Percentiles rank a stretch among this genome's conserved stretches.
Conservation (phyloP, 1,140 invertebrate species). For the Melitaea cinxia region DNA sequence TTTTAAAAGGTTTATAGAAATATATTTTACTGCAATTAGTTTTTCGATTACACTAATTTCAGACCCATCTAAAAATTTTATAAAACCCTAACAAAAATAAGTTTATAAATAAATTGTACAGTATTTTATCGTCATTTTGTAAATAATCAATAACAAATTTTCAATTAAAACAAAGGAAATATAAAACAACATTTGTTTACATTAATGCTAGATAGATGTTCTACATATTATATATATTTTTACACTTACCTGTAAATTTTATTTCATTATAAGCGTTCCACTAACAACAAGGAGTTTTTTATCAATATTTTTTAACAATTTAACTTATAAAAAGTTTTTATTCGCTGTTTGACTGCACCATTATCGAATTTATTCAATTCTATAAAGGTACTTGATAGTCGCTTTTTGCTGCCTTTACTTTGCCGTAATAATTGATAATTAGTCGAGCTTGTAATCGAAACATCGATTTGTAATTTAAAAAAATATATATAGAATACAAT, state of each 20-base stretch:
- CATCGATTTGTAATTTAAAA: background rate
- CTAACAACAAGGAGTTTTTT: background rate
- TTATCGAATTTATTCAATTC: constrained; percentile 14
- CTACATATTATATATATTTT: constrained; percentile 11
- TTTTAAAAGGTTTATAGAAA: no score
- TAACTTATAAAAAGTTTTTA: background rate
- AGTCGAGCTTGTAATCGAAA: background rate
- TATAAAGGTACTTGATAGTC: constrained; percentile 12
- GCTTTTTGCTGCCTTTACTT: constrained; percentile 6
- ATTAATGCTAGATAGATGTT: constrained; percentile 10
- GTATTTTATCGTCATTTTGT: background rate
- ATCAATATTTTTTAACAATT: background rate
- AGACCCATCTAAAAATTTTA: background rate
- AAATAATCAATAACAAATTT: background rate
- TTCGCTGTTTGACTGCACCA: background rate
- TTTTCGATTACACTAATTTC: no score
- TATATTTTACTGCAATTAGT: no score
- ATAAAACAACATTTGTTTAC: constrained; percentile 25
- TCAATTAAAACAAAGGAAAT: constrained; percentile 20
- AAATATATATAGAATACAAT: background rate
- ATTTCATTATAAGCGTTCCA: constrained; percentile 1
- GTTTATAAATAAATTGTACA: background rate
- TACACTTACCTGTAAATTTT: constrained; percentile 22
- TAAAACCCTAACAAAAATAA: background rate
- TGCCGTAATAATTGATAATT: background rate